A percentile compares a stretch with the other conserved stretches of the same genome.
These are phyloP conservation scores for Zygaena filipendulae DNA, from an alignment of 2,888 invertebrate genomes.

Conservation along the genomic window DNA sequence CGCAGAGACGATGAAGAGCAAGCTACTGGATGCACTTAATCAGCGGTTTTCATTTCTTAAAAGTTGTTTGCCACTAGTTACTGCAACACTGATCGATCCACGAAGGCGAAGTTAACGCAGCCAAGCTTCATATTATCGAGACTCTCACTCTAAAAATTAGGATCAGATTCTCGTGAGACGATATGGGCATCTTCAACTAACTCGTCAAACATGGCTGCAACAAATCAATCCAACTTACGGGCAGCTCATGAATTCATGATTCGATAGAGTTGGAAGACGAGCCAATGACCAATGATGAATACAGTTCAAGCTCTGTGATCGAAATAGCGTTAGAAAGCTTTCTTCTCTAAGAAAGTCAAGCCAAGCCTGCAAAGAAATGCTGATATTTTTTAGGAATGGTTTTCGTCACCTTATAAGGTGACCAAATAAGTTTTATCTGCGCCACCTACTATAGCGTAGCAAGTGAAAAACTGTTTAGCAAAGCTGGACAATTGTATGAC, in stretches of 20 bases:
- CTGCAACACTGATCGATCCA: constrained; percentile 13
- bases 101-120: constrained; percentile 3
- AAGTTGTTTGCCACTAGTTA: constrained; percentile 10
- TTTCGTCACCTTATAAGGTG: constrained; percentile 4
- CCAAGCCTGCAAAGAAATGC: constrained; percentile 5
- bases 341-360: constrained; percentile 5
- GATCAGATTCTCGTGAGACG: neutral
- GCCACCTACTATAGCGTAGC: constrained; percentile 6
- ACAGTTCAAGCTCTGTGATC: constrained; percentile 26
- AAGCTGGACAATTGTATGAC: constrained; percentile 5
- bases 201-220: constrained; percentile 3
- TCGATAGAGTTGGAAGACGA: constrained; percentile 3
- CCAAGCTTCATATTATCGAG: neutral
- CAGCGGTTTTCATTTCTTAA: constrained; percentile 12
- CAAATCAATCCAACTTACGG: constrained; percentile 3
- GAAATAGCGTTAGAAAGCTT: constrained; percentile 11
- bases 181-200: neutral
- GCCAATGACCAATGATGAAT: constrained; percentile 19
- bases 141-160: neutral
- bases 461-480: constrained; percentile 7
- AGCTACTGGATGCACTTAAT: constrained; percentile 9
- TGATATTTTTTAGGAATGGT: constrained; percentile 1
- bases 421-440: constrained; percentile 5
- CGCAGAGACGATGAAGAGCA: constrained; percentile 9
- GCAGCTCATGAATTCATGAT: constrained; percentile 18